Evolutionary conservation across 2,797 vertebrate species (phyloP), one percentile per base, ranked within the genome.

Genomic region (Phalloptychus januarius): DNA sequence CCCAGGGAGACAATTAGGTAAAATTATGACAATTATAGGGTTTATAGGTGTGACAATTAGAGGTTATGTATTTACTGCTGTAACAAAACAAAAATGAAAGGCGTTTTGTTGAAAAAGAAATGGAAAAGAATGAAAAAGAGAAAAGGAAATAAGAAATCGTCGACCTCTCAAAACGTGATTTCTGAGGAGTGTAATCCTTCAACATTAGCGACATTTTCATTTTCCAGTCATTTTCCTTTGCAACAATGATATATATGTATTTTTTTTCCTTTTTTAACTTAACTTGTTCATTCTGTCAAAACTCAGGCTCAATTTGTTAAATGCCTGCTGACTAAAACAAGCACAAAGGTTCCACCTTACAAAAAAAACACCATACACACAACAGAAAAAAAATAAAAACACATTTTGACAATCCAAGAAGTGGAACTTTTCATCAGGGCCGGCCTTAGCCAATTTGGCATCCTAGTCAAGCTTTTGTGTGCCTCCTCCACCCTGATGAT

Each of bases 21-120:
- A 87, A 93, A 95, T 93, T 87, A 89, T 88, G 85, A 88, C 88
- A 89, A 92, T 94, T 93, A 92, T 86, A 91, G 87, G n/a, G n/a
- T n/a, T n/a, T n/a, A n/a, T n/a, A n/a, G n/a, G n/a, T n/a, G n/a
- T n/a, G n/a, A n/a, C n/a, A 72, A 31, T 82, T 48, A 76, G 45
- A 73, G 84, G 79, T 73, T n/a, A 42, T 81, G 83, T 61, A 38
- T 76, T 76, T 69, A 45, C 80, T 88, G 72, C 82, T 73, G 83
- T 72, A 65, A 33, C 46, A 56, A 74, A 74, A 84, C 86, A 7
- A 81, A 87, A 58, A 25, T 38, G 18, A 11, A 67, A 23, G 20
- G 4, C 10, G 13, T 40, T 40, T 38, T 67, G 36, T 40, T 67
- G 18, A 67, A 67, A 38, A 38, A 11, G 20, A 10, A 40, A 67